A percentile compares a stretch with the other conserved stretches of the same genome.
These are phyloP conservation scores for Tychaedon coryphoeus DNA, from an alignment of 2,113 vertebrate species.

Conservation along the genomic window DNA sequence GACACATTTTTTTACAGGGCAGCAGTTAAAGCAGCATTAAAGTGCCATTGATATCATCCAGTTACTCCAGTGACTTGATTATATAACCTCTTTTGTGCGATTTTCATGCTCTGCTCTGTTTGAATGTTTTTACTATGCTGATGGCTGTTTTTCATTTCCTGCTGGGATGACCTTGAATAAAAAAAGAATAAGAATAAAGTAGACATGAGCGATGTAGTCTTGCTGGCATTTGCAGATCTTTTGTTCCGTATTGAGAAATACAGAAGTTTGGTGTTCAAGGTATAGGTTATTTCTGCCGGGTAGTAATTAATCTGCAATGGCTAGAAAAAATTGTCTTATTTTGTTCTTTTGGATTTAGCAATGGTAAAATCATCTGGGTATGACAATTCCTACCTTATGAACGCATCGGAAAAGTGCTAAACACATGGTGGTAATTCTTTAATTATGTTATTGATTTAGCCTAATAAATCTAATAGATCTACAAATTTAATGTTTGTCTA, in stretches of 20 bases:
- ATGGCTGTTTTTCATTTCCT: conserved; percentile 73
- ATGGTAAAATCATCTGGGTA: neutral
- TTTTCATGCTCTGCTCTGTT: conserved; percentile 71
- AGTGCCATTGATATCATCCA: conserved; percentile 62
- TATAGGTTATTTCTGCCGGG: conserved; percentile 23
- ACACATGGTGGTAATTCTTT: neutral
- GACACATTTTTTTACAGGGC: conserved; percentile 57
- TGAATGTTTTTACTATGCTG: conserved; percentile 67
- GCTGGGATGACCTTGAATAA: conserved; percentile 69
- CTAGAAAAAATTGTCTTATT: neutral
- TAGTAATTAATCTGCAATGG: neutral
- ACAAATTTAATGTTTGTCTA: neutral
- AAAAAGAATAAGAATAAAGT: conserved; percentile 70
- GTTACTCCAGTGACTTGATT: conserved; percentile 61
- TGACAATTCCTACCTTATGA: neutral
- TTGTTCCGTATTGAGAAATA: conserved; percentile 61
- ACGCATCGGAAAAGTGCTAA: neutral
- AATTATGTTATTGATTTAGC: neutral
- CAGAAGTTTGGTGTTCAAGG: conserved; percentile 36
- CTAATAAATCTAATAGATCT: neutral
- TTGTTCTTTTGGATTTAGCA: neutral
- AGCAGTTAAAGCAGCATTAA: conserved; percentile 53
- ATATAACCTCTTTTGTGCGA: conserved; percentile 63
- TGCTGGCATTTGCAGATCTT: conserved; percentile 68
- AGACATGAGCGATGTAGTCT: conserved; percentile 59